phyloP scores from a whole-genome alignment of 2,888 invertebrate genomes.

The Merodon equestris region DNA sequence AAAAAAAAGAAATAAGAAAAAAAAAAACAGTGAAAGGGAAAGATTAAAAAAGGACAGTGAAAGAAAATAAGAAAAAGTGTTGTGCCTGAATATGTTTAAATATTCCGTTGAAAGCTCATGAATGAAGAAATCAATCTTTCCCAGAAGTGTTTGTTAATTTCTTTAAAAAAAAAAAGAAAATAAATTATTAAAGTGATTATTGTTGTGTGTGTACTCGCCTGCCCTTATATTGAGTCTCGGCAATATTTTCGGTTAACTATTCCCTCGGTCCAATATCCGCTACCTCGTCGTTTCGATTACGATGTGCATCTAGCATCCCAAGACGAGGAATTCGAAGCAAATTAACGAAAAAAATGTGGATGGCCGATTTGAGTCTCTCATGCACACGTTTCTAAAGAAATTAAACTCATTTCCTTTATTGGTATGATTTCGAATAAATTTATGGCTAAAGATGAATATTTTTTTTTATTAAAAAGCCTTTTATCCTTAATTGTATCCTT shows the following conservation, averaged over 20 bases:
- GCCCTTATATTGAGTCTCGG: constrained; percentile 30
- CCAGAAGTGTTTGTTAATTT: constrained; percentile 29
- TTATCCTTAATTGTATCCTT: not conserved
- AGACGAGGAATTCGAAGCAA: constrained; percentile 41
- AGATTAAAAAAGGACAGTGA: constrained; percentile 47
- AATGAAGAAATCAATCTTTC: constrained; percentile 34
- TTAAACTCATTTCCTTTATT: constrained; percentile 74
- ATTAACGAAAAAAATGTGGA: constrained; percentile 48
- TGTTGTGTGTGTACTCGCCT: constrained; percentile 48
- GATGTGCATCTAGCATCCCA: constrained; percentile 56
- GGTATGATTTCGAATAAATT: constrained; percentile 79
- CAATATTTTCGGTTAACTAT: constrained; percentile 42
- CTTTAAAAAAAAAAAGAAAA: not conserved
- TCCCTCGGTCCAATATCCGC: constrained; percentile 18
- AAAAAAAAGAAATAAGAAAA: constrained; percentile 20
- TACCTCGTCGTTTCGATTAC: constrained; percentile 50
- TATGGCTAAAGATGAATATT: constrained; percentile 62
- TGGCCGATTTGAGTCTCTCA: constrained; percentile 66
- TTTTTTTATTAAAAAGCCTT: constrained; percentile 56
- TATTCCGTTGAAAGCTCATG: constrained; percentile 17
- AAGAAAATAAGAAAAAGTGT: constrained; percentile 22
- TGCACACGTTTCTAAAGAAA: constrained; percentile 73
- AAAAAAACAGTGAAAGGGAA: constrained; percentile 48
- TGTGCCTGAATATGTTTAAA: constrained; percentile 20
- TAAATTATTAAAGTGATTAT: constrained; percentile 42